Evolutionary conservation across 1,140 invertebrate species (phyloP), one percentile per base, ranked within the genome.

Genomic region (Sesamia nonagrioides): DNA sequence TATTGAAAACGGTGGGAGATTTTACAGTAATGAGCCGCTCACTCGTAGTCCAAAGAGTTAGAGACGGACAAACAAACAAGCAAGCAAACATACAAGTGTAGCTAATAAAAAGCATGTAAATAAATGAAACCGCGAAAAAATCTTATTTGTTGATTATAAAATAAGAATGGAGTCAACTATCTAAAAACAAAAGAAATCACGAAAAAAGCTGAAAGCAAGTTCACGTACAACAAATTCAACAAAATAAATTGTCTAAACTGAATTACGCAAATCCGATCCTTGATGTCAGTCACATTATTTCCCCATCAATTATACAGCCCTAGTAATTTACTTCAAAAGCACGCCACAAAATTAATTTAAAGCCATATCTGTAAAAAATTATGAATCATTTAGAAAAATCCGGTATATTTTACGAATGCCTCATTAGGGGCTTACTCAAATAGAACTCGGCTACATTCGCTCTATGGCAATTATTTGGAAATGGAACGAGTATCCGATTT

Each of bases 391-490:
- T 6, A 35, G 27, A 60, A 60, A 60, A 40, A 42, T 17, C 9
- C 37, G 6, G 37, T 42, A 66, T 21, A n/a, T 66, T 63, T 21
- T 42, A 7, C 37, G 37, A 18, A 66, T 18, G 17, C 37, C 37
- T 66, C 61, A 66, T 66, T 66, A 66, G 61, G 1, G 37, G 11
- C 17, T 1, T 45, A 66, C 61, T 42, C 17, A 35, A 66, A 66
- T 42, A 42, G 37, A 66, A 42, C 61, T 13, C 61, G 9, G 17
- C 13, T 42, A 0, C 37, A 8, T n/a, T 42, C 61, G 6, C 37
- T 58, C 9, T 15, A 6, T 42, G 61, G 35, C 61, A 66, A 66
- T 66, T 66, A 66, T 42, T 79, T 56, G 27, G 54, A 58, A 58
- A 58, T 3, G 21, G 11, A 58, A 13, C 21, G 3, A 9, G 27